Evolutionary conservation across 2,113 vertebrate genomes (phyloP).

Genomic region (Polypterus senegalus): DNA sequence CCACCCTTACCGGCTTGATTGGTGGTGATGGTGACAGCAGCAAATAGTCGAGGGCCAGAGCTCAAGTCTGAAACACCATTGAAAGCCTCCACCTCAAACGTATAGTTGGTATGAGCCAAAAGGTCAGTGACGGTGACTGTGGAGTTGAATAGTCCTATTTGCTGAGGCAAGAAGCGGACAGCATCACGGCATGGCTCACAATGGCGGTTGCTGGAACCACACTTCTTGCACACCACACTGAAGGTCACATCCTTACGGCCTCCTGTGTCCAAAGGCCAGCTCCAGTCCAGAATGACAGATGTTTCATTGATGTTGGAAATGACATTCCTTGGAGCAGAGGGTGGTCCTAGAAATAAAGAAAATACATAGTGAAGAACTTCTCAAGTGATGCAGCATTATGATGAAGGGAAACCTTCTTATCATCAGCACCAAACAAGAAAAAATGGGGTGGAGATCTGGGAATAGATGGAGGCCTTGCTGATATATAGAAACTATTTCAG

Average conservation of each 20-base stretch:
- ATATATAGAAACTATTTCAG: too few species aligned
- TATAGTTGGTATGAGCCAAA: slow-evolving; percentile 94
- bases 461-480: too few species aligned
- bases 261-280: slow-evolving; percentile 82
- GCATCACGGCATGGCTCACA: slow-evolving; percentile 77
- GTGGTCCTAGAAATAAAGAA: slow-evolving; percentile 60
- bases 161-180: slow-evolving; percentile 79
- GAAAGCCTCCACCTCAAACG: slow-evolving; percentile 84
- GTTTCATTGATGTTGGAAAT: slow-evolving; percentile 97
- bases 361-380: too few species aligned
- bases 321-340: slow-evolving; percentile 82
- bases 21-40: slow-evolving; percentile 88
- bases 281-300: slow-evolving; percentile 94
- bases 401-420: too few species aligned
- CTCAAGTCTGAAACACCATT: slow-evolving; percentile 80
- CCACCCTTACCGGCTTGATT: slow-evolving; percentile 84
- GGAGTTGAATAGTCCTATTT: slow-evolving; percentile 74
- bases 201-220: slow-evolving; percentile 40
- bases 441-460: too few species aligned
- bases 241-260: slow-evolving; percentile 84
- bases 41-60: slow-evolving; percentile 61
- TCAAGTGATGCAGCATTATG: too few species aligned
- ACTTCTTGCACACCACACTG: slow-evolving; percentile 85
- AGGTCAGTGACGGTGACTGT: slow-evolving; percentile 85
- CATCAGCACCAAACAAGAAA: too few species aligned